These are phyloP conservation scores for Anas acuta DNA, from an alignment of 2,797 vertebrate genomes.

Conservation along the genomic window DNA sequence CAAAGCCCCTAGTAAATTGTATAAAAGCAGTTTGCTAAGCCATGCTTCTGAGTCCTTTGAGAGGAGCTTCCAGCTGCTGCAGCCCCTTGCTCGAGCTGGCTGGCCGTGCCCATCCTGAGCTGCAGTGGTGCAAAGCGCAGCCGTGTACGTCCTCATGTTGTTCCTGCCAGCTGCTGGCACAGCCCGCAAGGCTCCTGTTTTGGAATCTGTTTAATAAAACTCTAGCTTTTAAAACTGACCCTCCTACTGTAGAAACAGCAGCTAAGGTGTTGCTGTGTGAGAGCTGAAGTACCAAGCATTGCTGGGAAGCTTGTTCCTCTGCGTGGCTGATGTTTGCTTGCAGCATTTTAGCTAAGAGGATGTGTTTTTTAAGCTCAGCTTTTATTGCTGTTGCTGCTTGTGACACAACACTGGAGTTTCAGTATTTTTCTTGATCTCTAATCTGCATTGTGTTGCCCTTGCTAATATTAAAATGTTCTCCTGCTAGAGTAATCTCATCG, in stretches of 20 bases:
- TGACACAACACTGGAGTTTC: not conserved
- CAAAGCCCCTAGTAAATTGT: not conserved
- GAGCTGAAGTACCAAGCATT: not conserved
- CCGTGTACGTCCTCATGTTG: not conserved
- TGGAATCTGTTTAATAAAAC: not conserved
- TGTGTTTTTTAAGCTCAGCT: not conserved
- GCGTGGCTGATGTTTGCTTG: not conserved
- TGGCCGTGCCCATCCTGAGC: rapidly evolving
- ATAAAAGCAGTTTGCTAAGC: not conserved
- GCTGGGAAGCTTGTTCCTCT: not conserved
- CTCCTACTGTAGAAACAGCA: not conserved
- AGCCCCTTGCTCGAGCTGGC: not conserved
- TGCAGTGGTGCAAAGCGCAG: not conserved
- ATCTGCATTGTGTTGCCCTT: not conserved
- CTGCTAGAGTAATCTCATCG: not conserved
- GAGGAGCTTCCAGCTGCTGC: not conserved
- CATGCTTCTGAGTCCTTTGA: not conserved
- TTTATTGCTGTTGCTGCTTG: not conserved
- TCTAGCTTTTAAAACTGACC: not conserved
- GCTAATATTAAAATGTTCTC: not conserved
- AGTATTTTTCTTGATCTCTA: not conserved
- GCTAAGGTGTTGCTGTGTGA: not conserved
- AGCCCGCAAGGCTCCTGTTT: not conserved
- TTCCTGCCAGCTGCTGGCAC: not conserved
- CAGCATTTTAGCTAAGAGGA: not conserved